Percentiles rank a stretch among this genome's conserved stretches.
Evolutionary conservation across 2,113 vertebrate genomes (phyloP).

Genomic region (Gavia stellata): DNA sequence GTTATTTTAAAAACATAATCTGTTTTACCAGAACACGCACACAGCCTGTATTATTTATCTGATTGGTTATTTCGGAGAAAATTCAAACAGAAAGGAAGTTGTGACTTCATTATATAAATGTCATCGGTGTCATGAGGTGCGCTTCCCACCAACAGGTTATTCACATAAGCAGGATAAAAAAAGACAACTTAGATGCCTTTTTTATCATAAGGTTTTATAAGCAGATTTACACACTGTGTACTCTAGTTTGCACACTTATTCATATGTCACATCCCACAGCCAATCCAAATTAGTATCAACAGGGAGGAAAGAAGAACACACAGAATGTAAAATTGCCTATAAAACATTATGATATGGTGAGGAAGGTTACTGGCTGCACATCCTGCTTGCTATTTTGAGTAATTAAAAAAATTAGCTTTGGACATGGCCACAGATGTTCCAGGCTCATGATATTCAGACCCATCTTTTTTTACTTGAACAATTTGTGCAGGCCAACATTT

Average conservation of each 20-base stretch:
- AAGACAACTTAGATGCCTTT: neutral
- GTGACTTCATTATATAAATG: neutral
- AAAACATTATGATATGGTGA: constrained; percentile 16
- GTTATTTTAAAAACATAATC: neutral
- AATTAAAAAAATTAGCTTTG: constrained; percentile 46
- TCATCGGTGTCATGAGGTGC: rapidly evolving
- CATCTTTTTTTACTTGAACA: neutral
- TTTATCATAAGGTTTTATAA: neutral
- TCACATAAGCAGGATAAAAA: neutral
- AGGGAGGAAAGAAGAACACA: neutral
- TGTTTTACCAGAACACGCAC: neutral
- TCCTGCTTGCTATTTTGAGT: neutral
- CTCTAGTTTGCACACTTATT: neutral
- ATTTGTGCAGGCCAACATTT: neutral
- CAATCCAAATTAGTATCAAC: neutral
- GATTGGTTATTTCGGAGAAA: neutral
- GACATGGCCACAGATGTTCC: constrained; percentile 18
- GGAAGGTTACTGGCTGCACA: constrained; percentile 5
- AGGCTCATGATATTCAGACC: neutral
- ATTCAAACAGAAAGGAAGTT: neutral
- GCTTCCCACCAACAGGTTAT: neutral
- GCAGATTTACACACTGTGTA: neutral
- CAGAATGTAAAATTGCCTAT: constrained; percentile 33
- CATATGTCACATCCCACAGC: neutral
- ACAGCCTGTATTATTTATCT: neutral